Conservation (phyloP, 2,113 vertebrate genomes). For the Tympanuchus pallidicinctus region DNA sequence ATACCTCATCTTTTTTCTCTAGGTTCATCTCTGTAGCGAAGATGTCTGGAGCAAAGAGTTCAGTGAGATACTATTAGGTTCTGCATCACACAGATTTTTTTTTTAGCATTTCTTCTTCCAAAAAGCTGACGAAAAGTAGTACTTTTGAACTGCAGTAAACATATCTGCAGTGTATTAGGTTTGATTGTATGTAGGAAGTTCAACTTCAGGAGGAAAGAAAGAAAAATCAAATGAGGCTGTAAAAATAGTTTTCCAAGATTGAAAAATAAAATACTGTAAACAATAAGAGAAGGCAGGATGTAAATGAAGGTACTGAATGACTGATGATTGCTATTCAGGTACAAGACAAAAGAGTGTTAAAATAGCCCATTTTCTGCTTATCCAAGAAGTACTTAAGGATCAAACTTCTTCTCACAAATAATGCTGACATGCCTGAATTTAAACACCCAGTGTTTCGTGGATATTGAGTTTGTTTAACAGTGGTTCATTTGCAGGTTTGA, state of each 20-base stretch:
- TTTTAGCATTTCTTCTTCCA: not conserved
- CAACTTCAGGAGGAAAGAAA: not conserved
- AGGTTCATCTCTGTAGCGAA: conserved; percentile 64
- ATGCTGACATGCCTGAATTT: not conserved
- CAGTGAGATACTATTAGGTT: conserved; percentile 9
- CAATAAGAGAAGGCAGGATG: not conserved
- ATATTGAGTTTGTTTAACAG: not conserved
- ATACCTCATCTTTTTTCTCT: conserved; percentile 32
- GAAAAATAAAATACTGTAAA: not conserved
- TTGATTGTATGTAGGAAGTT: not conserved
- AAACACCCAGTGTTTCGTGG: not conserved
- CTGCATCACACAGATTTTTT: not conserved
- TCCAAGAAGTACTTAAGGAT: not conserved
- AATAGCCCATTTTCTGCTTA: not conserved
- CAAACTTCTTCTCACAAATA: not conserved
- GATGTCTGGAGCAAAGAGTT: conserved; percentile 19
- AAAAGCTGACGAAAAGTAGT: not conserved
- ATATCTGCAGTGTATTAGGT: not conserved
- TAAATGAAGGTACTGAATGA: not conserved
- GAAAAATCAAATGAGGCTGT: not conserved
- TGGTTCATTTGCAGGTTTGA: not conserved
- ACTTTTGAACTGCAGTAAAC: not conserved
- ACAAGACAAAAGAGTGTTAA: not conserved
- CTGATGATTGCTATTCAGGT: not conserved
- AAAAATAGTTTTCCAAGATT: not conserved